Percentiles rank a stretch among this genome's conserved stretches.
phyloP scores from a whole-genome alignment of 2,113 vertebrate genomes.

The Spermophilus dauricus region DNA sequence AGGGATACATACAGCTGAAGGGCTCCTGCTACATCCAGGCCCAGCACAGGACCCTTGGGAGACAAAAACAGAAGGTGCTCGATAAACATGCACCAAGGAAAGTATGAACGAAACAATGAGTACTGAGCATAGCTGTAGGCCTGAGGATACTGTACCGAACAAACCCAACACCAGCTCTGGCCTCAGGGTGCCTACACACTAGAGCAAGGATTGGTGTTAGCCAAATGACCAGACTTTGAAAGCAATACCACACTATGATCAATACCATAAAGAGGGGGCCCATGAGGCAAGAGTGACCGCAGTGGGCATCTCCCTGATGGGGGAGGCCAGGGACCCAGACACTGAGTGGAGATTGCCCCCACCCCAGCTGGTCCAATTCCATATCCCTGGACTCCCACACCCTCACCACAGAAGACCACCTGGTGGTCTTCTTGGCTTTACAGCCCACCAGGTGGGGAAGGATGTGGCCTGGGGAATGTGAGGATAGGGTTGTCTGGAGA shows the following conservation, averaged over 20 bases:
- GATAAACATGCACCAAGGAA: neutral
- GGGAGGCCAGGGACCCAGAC: neutral
- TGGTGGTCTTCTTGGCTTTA: neutral
- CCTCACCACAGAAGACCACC: neutral
- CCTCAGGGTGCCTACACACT: neutral
- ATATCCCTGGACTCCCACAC: too few relatives aligned
- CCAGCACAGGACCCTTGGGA: neutral
- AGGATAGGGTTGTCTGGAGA: neutral
- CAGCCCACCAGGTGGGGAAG: neutral
- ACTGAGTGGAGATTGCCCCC: too few relatives aligned
- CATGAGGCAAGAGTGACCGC: neutral
- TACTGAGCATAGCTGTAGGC: neutral
- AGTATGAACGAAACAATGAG: neutral
- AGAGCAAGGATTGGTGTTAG: neutral
- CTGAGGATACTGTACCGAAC: neutral
- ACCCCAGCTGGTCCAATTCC: neutral
- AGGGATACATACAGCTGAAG: rapidly evolving
- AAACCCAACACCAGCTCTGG: neutral
- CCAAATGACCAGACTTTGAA: neutral
- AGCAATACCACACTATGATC: neutral
- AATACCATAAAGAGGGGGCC: neutral
- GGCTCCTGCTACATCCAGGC: neutral
- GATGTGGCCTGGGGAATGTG: neutral
- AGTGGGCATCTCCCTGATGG: rapidly evolving
- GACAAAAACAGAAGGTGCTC: neutral